These are phyloP conservation scores for Hyperopisus bebe DNA, from an alignment of 2,113 vertebrate genomes.

Conservation along the genomic window DNA sequence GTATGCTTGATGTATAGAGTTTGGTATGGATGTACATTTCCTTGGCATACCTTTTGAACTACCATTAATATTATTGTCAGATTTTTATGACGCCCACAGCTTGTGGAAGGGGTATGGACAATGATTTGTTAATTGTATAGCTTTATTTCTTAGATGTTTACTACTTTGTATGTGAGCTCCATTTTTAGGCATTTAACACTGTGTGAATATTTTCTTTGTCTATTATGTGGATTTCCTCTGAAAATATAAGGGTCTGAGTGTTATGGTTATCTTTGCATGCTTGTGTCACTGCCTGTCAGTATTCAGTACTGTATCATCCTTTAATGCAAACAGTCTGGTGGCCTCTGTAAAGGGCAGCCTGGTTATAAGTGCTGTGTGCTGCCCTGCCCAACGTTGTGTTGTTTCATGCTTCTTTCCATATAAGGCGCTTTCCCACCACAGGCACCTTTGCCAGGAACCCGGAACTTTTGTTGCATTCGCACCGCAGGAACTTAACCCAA, in stretches of 20 bases:
- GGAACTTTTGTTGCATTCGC: neutral
- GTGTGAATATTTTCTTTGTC: neutral
- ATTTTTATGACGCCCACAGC: neutral
- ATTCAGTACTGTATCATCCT: neutral
- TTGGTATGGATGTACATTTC: neutral
- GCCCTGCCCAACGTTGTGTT: neutral
- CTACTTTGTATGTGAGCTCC: neutral
- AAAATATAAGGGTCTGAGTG: neutral
- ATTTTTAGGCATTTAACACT: neutral
- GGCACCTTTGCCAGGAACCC: neutral
- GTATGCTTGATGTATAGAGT: neutral
- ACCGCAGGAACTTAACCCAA: neutral
- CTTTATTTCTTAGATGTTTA: neutral
- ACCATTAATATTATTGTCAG: neutral
- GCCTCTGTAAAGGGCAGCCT: neutral
- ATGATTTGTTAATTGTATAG: neutral
- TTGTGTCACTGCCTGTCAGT: neutral
- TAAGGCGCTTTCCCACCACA: neutral
- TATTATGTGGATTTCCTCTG: neutral
- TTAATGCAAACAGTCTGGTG: constrained; percentile 1
- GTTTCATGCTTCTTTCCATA: neutral
- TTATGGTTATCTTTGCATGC: neutral
- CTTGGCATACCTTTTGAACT: neutral
- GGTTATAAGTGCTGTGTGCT: neutral
- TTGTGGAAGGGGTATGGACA: neutral